A percentile compares a stretch with the other conserved stretches of the same genome.
Conservation (phyloP, 2,113 vertebrate genomes). For the Ctenodactylus gundi region DNA sequence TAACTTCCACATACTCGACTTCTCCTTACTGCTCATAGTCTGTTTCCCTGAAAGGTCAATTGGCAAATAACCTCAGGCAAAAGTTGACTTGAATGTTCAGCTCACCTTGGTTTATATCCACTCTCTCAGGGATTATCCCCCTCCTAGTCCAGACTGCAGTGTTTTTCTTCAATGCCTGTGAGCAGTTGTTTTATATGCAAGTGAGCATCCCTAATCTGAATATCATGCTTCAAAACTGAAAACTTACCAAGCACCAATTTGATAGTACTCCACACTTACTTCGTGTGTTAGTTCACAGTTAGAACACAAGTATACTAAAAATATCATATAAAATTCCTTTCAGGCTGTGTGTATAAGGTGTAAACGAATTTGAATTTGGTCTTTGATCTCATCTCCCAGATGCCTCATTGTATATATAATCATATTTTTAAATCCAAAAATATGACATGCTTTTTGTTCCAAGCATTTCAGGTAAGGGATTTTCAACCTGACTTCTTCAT, state of each 20-base stretch:
- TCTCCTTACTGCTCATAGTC: neutral
- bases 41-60: neutral
- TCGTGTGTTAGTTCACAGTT: neutral
- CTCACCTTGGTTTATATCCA: neutral
- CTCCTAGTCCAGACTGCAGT: neutral
- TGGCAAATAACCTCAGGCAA: neutral
- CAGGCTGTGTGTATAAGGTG: neutral
- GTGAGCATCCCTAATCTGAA: neutral
- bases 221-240: neutral
- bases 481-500: neutral
- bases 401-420: neutral
- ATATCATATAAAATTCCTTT: neutral
- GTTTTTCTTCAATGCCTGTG: neutral
- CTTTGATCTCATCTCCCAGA: neutral
- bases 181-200: neutral
- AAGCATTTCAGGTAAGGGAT: neutral
- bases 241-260: neutral
- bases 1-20: neutral
- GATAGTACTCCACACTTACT: neutral
- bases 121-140: neutral
- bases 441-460: neutral
- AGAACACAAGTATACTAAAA: neutral
- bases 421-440: neutral
- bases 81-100: neutral
- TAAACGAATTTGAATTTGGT: neutral